Evolutionary conservation across 1,140 invertebrate species (phyloP).

Genomic region (Calycopis cecrops): DNA sequence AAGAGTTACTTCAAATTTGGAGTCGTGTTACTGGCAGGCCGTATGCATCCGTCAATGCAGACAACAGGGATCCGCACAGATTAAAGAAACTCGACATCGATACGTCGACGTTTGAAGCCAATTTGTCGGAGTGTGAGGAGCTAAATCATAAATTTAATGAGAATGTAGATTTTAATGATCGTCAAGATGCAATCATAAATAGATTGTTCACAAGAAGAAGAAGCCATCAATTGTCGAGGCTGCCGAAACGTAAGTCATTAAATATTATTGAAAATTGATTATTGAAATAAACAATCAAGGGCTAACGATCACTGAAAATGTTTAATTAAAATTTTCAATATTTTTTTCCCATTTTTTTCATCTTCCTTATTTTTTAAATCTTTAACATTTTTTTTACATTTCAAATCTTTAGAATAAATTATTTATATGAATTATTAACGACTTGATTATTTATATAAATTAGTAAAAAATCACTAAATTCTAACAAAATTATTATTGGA

Average conservation of each 20-base stretch:
- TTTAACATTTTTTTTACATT: no score
- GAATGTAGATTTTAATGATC: conserved; percentile 43
- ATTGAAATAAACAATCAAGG: background rate
- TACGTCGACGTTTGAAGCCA: conserved; percentile 37
- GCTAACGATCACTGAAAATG: background rate
- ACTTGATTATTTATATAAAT: no score
- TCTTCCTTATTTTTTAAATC: no score
- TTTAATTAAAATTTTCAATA: background rate
- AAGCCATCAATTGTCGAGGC: conserved; percentile 57
- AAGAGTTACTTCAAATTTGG: conserved; percentile 76
- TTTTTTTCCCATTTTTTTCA: background rate
- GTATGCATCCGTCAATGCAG: conserved; percentile 67
- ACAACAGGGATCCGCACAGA: conserved; percentile 46
- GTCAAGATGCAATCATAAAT: conserved; percentile 71
- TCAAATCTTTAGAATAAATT: no score
- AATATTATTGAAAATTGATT: conserved; percentile 3
- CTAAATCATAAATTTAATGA: conserved; percentile 47
- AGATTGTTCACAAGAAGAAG: conserved; percentile 70
- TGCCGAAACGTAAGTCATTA: conserved; percentile 73
- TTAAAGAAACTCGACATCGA: conserved; percentile 42
- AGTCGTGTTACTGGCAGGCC: conserved; percentile 63
- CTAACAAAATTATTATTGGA: no score
- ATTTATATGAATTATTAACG: no score
- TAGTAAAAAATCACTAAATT: no score
- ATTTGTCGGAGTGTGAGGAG: conserved; percentile 53